These are phyloP conservation scores for Danio choprae DNA, from an alignment of 2,797 vertebrate genomes.

Conservation along the genomic window DNA sequence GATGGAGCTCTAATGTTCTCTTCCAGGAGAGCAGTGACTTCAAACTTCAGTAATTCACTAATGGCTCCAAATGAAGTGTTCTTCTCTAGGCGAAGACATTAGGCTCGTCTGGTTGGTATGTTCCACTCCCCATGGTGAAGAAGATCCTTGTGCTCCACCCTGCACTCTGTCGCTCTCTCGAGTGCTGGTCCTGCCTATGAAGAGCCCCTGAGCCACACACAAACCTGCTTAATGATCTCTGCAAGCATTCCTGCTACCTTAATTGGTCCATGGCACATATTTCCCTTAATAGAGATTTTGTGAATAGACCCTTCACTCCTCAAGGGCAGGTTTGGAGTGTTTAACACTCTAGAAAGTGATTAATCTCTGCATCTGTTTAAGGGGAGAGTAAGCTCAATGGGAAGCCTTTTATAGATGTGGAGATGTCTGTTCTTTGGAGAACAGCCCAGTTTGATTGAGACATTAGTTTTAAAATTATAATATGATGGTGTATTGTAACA, in stretches of 20 bases:
- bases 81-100: slow-evolving; percentile 52
- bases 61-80: slow-evolving; percentile 59
- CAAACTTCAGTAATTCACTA: slow-evolving; percentile 51
- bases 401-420: slow-evolving; percentile 36
- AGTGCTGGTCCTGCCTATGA: slow-evolving; percentile 53
- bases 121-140: slow-evolving; percentile 25
- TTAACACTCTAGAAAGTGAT: slow-evolving; percentile 58
- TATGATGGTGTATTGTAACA: slow-evolving; percentile 14
- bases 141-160: slow-evolving; percentile 38
- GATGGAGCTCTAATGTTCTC: slow-evolving; percentile 41
- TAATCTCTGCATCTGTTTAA: slow-evolving; percentile 61
- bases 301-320: slow-evolving; percentile 60
- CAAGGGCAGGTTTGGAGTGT: slow-evolving; percentile 52
- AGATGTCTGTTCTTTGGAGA: slow-evolving; percentile 35
- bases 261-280: slow-evolving; percentile 59
- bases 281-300: slow-evolving; percentile 55
- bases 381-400: slow-evolving; percentile 39
- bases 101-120: slow-evolving; percentile 39
- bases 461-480: slow-evolving; percentile 19
- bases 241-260: slow-evolving; percentile 42
- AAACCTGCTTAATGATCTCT: slow-evolving; percentile 60
- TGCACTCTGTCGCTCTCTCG: slow-evolving; percentile 12
- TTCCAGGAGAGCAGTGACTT: slow-evolving; percentile 42
- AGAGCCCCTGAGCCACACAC: slow-evolving; percentile 51
- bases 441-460: slow-evolving; percentile 26